Evolutionary conservation across 2,888 invertebrate genomes (phyloP), one percentile per base, ranked within the genome.

Genomic region (Steinernema hermaphroditum): DNA sequence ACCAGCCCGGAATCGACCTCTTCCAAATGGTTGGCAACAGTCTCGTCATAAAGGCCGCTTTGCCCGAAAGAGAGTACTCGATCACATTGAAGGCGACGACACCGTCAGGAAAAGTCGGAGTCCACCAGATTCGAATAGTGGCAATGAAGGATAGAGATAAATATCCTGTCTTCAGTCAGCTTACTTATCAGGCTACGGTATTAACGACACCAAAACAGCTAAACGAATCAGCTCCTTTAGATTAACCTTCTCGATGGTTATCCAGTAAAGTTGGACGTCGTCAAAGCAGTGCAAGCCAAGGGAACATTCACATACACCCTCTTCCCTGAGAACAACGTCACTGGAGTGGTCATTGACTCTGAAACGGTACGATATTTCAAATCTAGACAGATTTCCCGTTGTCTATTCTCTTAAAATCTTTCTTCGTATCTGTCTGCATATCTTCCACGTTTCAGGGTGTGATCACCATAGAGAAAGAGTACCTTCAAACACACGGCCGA

Each of bases 81-180:
- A 68, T 80, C 34, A 72, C 73, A 8, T 74, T 80, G 32, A 71
- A 70, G 29, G 80, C 80, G 16, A 69, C 34, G 9, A 43, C 73
- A 19, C 72, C 49, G 22, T 24, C 69, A 9, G 46, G 44, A 27
- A 70, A 46, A 24, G 50, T 49, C 14, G 41, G 72, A 12, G 19
- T 73, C 14, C 83, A 85, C 70, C 70, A 75, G 37, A 72, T 85
- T 8, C 75, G 75, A 22, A 74, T 85, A n/a, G 77, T 85, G 0
- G 82, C 82, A 12, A 85, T 86, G 84, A 75, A 77, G 0, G 83
- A 84, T 68, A 71, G 83, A 8, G 83, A 83, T 70, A 84, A 84
- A 44, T 85, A 83, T 71, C 85, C 85, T 12, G 85, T 85, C 22
- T 85, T 85, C 74, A 80, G 82, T 2, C 78, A 80, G 62, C 74